Evolutionary conservation across 64 coral and sea anemone genomes (phyloP).

Genomic region (Pocillopora verrucosa): DNA sequence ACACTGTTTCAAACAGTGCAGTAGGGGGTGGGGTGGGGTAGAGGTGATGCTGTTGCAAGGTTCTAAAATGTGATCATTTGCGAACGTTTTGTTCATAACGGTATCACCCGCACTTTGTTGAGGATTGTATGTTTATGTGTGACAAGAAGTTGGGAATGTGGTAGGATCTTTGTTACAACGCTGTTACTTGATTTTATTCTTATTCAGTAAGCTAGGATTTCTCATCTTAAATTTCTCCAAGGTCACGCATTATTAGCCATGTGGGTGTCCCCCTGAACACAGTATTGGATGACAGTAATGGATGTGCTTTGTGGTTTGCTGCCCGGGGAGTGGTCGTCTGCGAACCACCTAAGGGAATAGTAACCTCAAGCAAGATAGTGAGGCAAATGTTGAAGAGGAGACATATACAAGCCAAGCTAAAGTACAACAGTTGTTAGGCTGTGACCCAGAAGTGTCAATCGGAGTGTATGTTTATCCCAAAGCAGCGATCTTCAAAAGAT

Average conservation of each 20-base stretch:
- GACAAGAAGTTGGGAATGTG: too few relatives aligned
- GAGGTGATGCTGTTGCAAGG: too few relatives aligned
- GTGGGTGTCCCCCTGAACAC: slow-evolving; percentile 86
- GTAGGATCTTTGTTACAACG: too few relatives aligned
- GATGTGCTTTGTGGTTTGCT: slow-evolving; percentile 99
- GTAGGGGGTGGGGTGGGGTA: too few relatives aligned
- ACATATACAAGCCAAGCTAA: slow-evolving; percentile 37
- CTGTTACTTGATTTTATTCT: background rate
- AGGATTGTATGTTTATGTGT: too few relatives aligned
- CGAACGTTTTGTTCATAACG: too few relatives aligned
- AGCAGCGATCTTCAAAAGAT: too few relatives aligned
- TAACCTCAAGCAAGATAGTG: background rate
- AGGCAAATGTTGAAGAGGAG: background rate
- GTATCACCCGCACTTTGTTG: too few relatives aligned
- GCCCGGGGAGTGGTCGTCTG: slow-evolving; percentile 79
- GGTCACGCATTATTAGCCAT: slow-evolving; percentile 79
- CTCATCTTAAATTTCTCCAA: background rate
- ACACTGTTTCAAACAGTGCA: too few relatives aligned
- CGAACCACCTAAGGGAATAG: slow-evolving; percentile 3
- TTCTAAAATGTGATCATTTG: too few relatives aligned
- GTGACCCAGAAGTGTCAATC: background rate
- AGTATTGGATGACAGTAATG: slow-evolving; percentile 98
- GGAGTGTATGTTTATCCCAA: too few relatives aligned
- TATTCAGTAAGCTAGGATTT: too few relatives aligned
- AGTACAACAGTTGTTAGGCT: background rate